Evolutionary conservation across 2,113 vertebrate species (phyloP).

Genomic region (Stigmatopora argus): DNA sequence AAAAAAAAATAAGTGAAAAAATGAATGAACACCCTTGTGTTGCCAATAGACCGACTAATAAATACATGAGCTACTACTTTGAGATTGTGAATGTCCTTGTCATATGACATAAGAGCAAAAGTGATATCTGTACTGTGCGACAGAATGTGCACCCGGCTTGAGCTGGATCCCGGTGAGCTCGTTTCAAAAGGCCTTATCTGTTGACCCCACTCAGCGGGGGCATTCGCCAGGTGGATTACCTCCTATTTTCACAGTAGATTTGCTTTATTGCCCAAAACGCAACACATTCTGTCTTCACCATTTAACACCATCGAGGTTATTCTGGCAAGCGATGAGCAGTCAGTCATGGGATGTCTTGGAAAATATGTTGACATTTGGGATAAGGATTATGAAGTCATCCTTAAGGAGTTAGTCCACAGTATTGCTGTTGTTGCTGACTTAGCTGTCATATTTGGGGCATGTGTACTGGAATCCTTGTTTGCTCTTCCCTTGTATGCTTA

Average conservation of each 20-base stretch:
- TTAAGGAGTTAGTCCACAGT: constrained; percentile 49
- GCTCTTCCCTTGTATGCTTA: constrained; percentile 37
- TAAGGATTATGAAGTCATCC: constrained; percentile 62
- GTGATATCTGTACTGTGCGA: constrained; percentile 10
- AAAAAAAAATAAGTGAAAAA: too few species aligned
- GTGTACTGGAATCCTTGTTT: constrained; percentile 32
- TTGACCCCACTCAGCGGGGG: constrained; percentile 52
- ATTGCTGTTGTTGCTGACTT: constrained; percentile 57
- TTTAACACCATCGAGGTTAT: constrained; percentile 23
- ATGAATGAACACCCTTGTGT: not conserved
- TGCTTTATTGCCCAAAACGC: constrained; percentile 46
- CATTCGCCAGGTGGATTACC: constrained; percentile 57
- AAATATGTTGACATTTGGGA: constrained; percentile 67
- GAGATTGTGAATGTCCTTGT: constrained; percentile 1
- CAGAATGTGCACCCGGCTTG: constrained; percentile 11
- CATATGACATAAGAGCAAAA: not conserved
- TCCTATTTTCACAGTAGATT: constrained; percentile 37
- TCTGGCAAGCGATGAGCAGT: constrained; percentile 41
- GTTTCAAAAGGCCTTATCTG: constrained; percentile 45
- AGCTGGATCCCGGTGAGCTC: constrained; percentile 35
- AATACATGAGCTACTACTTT: not conserved
- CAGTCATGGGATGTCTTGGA: constrained; percentile 33
- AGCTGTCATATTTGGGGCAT: constrained; percentile 41
- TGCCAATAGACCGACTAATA: not conserved
- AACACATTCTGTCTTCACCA: constrained; percentile 20